Base-by-base conservation (phyloP, 2,113 vertebrate genomes). In the Melanerpes aurifrons region DNA sequence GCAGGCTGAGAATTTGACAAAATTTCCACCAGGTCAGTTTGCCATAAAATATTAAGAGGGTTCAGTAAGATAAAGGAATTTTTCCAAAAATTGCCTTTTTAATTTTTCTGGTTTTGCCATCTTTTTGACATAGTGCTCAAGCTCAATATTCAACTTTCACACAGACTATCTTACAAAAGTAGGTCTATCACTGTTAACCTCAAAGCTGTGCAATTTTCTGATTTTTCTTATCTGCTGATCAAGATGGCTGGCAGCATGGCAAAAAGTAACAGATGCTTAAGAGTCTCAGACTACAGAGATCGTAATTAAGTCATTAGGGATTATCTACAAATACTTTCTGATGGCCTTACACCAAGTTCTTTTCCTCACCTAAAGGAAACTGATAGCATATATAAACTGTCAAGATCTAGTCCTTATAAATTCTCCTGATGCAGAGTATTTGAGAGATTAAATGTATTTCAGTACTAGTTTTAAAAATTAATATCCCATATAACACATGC, bases 211-310 rank as follows among this genome's bases (percentile, higher is more conserved):
- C 11, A 86, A 88, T 58, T 57, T 87, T 81, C 53, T 91, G 80
- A 88, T 82, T 88, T 86, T 72, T 90, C 37, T 86, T 53, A 86
- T 86, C 64, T 90, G 76, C 81, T 92, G 66, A 83, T 88, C 40
- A 88, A 59, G 47, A 71, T 48, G 31, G 10, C 37, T 83, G 66
- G 76, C 48, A 94, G 48, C 13, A 58, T 48, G 54, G 62, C 48
- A 86, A 78, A 92, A 92, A 59, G 21, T 68, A 74, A 86, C 66
- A 87, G 63, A 84, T 83, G 57, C 62, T 25, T 64, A 28, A 28
- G 24, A 85, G 31, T 86, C 40, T 86, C 66, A 61, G 17, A 37
- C 35, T 83, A 25, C 32, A 72, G 77, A 83, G 62, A 63, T 61
- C 28, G 70, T 73, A 26, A 74, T 32, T 57, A 91, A 86, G 48